phyloP scores from a whole-genome alignment of 2,113 vertebrate species.

The Rhinoderma darwinii region DNA sequence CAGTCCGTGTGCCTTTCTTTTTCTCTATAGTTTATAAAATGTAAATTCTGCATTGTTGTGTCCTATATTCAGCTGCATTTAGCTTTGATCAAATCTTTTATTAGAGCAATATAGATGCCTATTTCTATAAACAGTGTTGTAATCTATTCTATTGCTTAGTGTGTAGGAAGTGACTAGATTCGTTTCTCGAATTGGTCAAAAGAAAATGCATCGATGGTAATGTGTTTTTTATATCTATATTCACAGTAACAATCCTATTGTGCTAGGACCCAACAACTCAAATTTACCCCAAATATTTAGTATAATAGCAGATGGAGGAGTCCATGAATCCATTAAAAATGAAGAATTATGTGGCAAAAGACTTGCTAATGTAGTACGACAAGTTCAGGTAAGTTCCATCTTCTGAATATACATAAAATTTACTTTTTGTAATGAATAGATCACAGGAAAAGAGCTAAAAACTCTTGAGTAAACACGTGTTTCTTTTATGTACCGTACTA shows the following conservation, averaged over 20 bases:
- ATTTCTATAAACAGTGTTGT: too few species aligned
- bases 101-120: too few species aligned
- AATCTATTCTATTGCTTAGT: neutral
- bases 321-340: slow-evolving; percentile 91
- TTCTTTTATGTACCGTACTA: too few species aligned
- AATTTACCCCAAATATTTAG: slow-evolving; percentile 95
- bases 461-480: too few species aligned
- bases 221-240: neutral
- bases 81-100: too few species aligned
- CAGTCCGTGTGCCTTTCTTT: too few species aligned
- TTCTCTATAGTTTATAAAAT: too few species aligned
- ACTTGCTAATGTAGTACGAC: slow-evolving; percentile 93
- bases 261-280: slow-evolving; percentile 94
- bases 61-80: too few species aligned
- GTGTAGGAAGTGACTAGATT: neutral
- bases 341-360: slow-evolving; percentile 94
- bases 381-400: slow-evolving; percentile 86
- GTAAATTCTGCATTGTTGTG: too few species aligned
- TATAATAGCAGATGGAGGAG: slow-evolving; percentile 94
- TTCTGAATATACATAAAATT: neutral
- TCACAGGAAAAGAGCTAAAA: neutral
- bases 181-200: neutral
- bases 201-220: neutral
- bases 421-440: neutral
- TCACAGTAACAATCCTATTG: slow-evolving; percentile 92